phyloP scores from a whole-genome alignment of 2,113 vertebrate species.

The Elgaria multicarinata region DNA sequence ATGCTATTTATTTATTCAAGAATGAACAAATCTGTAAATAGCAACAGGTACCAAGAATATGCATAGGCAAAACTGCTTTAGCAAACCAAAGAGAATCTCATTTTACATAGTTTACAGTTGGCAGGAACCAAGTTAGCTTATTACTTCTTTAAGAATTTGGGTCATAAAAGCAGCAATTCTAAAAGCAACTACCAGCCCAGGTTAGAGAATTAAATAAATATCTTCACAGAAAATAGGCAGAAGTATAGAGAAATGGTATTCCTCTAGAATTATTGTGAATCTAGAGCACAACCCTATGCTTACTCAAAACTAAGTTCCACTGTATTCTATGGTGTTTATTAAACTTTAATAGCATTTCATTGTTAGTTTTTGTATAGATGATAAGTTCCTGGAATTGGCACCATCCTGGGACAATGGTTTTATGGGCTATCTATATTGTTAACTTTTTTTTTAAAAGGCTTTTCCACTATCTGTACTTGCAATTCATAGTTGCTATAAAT shows the following conservation, averaged over 20 bases:
- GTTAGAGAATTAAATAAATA: neutral
- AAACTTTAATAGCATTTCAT: neutral
- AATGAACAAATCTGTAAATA: neutral
- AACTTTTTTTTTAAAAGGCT: neutral
- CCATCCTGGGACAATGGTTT: neutral
- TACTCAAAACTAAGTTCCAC: neutral
- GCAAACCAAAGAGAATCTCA: neutral
- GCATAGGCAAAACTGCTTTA: neutral
- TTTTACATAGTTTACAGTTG: neutral
- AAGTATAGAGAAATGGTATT: neutral
- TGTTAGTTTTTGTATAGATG: neutral
- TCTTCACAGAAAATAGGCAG: neutral
- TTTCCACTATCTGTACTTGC: neutral
- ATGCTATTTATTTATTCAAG: neutral
- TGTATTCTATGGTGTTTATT: neutral
- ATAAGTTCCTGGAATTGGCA: neutral
- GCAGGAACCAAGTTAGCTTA: neutral
- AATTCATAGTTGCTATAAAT: neutral
- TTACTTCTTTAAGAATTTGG: neutral
- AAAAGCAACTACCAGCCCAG: neutral
- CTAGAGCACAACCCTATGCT: neutral
- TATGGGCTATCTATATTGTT: neutral
- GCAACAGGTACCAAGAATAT: neutral
- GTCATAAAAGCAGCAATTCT: neutral
- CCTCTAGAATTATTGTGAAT: neutral